Conservation (phyloP, 2,888 invertebrate species). For the Coremacera marginata region DNA sequence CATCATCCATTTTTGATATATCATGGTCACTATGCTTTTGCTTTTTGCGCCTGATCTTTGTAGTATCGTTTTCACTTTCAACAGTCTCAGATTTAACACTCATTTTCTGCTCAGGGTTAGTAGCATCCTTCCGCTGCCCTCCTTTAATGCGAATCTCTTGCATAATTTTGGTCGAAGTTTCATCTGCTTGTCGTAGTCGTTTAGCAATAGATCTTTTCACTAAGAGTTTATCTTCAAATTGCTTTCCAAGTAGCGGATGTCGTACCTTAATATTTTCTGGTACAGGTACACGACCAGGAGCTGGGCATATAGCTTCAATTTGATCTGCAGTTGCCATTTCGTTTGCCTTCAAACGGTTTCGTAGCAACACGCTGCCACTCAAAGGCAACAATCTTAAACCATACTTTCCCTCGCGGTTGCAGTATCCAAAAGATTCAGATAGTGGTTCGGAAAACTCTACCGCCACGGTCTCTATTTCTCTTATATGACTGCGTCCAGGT, state of each 20-base stretch:
- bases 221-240: constrained; percentile 50
- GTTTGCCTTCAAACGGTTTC: constrained; percentile 50
- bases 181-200: constrained; percentile 50
- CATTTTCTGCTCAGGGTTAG: neutral
- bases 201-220: constrained; percentile 45
- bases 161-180: constrained; percentile 37
- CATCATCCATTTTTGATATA: neutral
- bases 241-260: constrained; percentile 56
- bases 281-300: constrained; percentile 47
- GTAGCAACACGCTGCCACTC: constrained; percentile 53
- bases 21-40: constrained; percentile 43
- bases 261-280: constrained; percentile 53
- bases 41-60: constrained; percentile 46
- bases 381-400: constrained; percentile 51
- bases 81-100: constrained; percentile 34
- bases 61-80: constrained; percentile 43
- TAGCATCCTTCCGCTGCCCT: constrained; percentile 12
- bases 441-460: constrained; percentile 47
- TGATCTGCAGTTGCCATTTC: constrained; percentile 44
- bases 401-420: constrained; percentile 50
- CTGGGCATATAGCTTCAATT: constrained; percentile 38
- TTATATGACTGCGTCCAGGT: constrained; percentile 53
- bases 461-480: constrained; percentile 52
- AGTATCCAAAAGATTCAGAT: constrained; percentile 51
- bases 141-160: constrained; percentile 29